Percentiles rank a stretch among this genome's conserved stretches.
Conservation (phyloP, 2,113 vertebrate species). For the Catharus bicknelli region DNA sequence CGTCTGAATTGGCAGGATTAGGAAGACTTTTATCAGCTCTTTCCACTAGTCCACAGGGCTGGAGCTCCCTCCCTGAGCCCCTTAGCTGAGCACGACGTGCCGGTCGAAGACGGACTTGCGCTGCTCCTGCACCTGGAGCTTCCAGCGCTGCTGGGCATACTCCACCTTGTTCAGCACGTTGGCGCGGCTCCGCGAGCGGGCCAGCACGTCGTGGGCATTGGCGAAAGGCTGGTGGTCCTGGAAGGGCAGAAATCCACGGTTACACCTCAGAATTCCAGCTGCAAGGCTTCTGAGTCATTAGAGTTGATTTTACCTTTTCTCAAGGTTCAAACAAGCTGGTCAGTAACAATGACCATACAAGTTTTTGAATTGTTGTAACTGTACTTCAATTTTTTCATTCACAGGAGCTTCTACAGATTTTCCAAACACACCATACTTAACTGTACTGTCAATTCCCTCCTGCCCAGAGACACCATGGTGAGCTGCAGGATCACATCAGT, state of each 20-base stretch:
- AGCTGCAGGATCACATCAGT: background rate
- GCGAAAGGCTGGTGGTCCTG: slow-evolving; percentile 97
- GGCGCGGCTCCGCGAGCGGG: slow-evolving; percentile 88
- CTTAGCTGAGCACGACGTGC: slow-evolving; percentile 96
- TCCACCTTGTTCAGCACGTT: slow-evolving; percentile 97
- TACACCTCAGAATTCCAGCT: background rate
- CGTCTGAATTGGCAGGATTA: slow-evolving; percentile 33
- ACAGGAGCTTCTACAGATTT: background rate
- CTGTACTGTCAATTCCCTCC: background rate
- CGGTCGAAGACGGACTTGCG: slow-evolving; percentile 97
- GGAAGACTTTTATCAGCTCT: slow-evolving; percentile 53
- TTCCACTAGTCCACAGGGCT: slow-evolving; percentile 11
- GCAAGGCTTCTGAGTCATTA: accelerated
- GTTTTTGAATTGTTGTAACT: background rate
- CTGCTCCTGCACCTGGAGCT: slow-evolving; percentile 96
- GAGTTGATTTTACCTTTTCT: background rate
- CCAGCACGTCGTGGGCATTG: slow-evolving; percentile 93
- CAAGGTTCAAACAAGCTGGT: background rate
- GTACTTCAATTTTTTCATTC: background rate
- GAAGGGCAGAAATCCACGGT: background rate
- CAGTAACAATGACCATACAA: background rate
- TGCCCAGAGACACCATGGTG: background rate
- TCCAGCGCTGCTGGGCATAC: slow-evolving; percentile 97
- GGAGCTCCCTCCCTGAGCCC: background rate
- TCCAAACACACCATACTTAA: background rate